Base-by-base conservation (phyloP, 2,113 vertebrate genomes). In the Lepus europaeus region DNA sequence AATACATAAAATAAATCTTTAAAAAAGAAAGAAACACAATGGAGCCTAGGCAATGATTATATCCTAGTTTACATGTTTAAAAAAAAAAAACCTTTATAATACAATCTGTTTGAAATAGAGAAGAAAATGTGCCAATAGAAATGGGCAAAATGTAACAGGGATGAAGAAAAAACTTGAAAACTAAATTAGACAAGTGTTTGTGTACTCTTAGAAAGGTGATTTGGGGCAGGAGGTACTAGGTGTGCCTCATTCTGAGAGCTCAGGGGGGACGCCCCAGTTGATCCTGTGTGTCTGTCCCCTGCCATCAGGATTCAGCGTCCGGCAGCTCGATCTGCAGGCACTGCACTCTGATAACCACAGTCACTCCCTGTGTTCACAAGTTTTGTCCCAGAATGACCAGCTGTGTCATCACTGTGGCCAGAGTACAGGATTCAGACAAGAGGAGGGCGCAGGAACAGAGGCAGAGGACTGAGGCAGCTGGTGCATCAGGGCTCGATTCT, bases 101-200 rank as follows among this genome's bases (percentile, higher is more conserved):
- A 73, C 56, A 80, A 94, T 33, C 10, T 39, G 0, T 12, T 91
- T 22, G 59, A 10, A 80, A 6, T 68, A 91, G n/a, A 87, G 86
- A 29, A 73, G 22, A 94, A 45, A 73, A 86, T 79, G 53, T 86
- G 74, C 56, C 80, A 9, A 86, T n/a, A 80, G n/a, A 45, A 80
- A 80, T 20, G 73, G 19, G 17, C 66, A 17, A 91, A 87, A 87
- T 89, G 10, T 49, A 77, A 89, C 22, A 66, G 8, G 59, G 27
- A 59, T 56, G 5, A 90, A 68, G 51, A 68, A 63, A 68, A 88
- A 94, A 85, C 2, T 64, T 78, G n/a, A 56, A 66, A 81, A 68
- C 17, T 51, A 23, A 90, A 63, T 22, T 45, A 73, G 53, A 22
- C n/a, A 91, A 68, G 25, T 69, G 82, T 63, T 61, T 83, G 61